These are phyloP conservation scores for Phenganax subtilis DNA, from an alignment of 92 coral and sea anemone species.

Conservation along the genomic window DNA sequence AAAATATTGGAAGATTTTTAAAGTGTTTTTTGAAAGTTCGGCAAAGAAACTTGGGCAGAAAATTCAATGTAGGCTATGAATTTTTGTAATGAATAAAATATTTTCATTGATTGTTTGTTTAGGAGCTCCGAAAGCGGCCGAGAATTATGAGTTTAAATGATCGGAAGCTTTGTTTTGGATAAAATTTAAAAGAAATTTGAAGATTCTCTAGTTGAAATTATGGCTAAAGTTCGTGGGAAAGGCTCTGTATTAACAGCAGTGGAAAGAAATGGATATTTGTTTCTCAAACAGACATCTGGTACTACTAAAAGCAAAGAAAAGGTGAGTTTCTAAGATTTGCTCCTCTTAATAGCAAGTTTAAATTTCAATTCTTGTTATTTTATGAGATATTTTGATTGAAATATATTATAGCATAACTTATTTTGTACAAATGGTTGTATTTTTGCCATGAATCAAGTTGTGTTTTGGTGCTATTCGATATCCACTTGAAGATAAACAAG, in stretches of 20 bases:
- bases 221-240: background rate
- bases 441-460: no score
- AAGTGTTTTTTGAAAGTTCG: no score
- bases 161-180: background rate
- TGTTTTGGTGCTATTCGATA: no score
- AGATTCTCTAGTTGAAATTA: background rate
- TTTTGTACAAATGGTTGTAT: no score
- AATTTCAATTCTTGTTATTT: background rate
- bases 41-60: no score
- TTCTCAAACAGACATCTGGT: background rate
- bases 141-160: background rate
- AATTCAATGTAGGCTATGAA: no score
- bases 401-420: background rate
- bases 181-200: background rate
- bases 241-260: background rate
- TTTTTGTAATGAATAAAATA: no score
- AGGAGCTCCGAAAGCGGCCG: background rate
- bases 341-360: background rate
- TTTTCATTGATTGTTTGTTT: no score
- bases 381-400: background rate
- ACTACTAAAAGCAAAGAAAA: background rate
- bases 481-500: no score
- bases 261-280: conserved; percentile 18
- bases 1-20: no score
- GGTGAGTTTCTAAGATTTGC: background rate